Conservation (phyloP, 2,888 invertebrate genomes). For the Philereme vetulata region DNA sequence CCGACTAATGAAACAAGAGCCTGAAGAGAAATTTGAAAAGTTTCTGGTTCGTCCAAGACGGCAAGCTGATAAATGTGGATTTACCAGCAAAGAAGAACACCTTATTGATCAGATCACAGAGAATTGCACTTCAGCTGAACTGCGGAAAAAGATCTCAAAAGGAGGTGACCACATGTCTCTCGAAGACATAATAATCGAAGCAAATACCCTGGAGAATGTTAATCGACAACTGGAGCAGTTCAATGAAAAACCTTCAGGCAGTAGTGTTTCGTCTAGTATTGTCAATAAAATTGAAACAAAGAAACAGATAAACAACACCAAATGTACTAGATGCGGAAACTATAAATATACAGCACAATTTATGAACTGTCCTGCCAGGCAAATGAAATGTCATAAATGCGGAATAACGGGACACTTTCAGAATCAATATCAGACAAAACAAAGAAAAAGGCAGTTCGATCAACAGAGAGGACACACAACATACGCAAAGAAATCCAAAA, state of each 20-base stretch:
- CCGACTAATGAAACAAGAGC: conserved; percentile 4
- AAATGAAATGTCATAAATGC: too few species aligned
- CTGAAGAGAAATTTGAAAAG: conserved; percentile 4
- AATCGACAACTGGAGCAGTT: not conserved
- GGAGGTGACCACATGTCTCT: not conserved
- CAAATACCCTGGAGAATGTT: not conserved
- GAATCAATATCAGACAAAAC: too few species aligned
- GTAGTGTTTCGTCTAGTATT: too few species aligned
- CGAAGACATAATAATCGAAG: not conserved
- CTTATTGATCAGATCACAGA: conserved; percentile 2
- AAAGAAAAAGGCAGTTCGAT: too few species aligned
- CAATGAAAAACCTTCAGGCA: not conserved
- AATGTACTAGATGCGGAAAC: too few species aligned
- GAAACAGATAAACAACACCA: too few species aligned
- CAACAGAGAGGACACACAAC: too few species aligned
- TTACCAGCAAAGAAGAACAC: conserved; percentile 2
- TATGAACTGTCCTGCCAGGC: too few species aligned
- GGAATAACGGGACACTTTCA: too few species aligned
- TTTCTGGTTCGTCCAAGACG: not conserved
- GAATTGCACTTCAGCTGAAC: conserved; percentile 1
- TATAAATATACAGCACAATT: too few species aligned
- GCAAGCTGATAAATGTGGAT: conserved; percentile 2
- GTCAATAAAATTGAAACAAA: too few species aligned
- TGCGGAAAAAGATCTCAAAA: not conserved
- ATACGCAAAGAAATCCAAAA: too few species aligned